Conservation (phyloP, 2,888 invertebrate species). For the Bugula neritina region DNA sequence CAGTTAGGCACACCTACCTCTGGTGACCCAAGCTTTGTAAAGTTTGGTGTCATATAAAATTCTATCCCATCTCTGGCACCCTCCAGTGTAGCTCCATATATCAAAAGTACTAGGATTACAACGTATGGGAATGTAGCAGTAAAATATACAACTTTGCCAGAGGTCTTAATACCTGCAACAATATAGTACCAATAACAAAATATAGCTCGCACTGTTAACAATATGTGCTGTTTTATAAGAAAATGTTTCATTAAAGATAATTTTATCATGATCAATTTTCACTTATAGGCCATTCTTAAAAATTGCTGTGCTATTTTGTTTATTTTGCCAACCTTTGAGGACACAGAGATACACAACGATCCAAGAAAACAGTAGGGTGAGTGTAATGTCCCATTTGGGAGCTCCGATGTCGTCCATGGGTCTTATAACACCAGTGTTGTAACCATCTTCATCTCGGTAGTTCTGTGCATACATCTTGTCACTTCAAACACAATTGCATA, state of each 20-base stretch:
- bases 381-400: conserved; percentile 25
- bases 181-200: too few species aligned
- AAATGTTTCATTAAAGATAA: too few species aligned
- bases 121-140: conserved; percentile 40
- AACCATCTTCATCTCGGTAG: conserved; percentile 17
- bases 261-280: too few species aligned
- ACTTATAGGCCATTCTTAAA: too few species aligned
- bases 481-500: background rate
- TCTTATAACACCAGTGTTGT: conserved; percentile 14
- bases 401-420: conserved; percentile 26
- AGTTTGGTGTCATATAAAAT: conserved; percentile 20
- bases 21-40: background rate
- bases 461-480: conserved; percentile 22
- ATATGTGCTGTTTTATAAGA: too few species aligned
- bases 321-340: conserved; percentile 3
- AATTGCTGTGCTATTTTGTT: too few species aligned
- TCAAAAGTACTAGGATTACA: conserved; percentile 31
- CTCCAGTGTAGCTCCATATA: conserved; percentile 11
- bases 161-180: conserved; percentile 21
- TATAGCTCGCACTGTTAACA: too few species aligned
- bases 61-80: conserved; percentile 4
- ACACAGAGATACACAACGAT: conserved; percentile 15
- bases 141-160: conserved; percentile 30
- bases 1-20: too few species aligned
- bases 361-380: conserved; percentile 21